Evolutionary conservation across 2,113 vertebrate species (phyloP).

Genomic region (Haemorhous mexicanus): DNA sequence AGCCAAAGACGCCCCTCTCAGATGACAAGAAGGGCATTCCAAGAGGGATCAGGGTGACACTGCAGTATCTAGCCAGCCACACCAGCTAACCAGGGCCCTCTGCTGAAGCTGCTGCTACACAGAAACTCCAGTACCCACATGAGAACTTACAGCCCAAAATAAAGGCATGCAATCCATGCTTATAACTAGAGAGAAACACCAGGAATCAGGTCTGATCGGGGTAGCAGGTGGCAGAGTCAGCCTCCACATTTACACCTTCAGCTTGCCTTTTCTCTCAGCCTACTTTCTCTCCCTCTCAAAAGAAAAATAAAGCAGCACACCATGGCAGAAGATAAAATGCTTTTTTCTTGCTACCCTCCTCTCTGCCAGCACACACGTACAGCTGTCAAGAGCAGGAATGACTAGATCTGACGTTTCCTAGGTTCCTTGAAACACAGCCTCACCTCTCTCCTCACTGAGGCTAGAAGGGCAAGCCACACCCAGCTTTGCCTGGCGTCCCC

Average conservation of each 20-base stretch:
- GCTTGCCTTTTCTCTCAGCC: neutral
- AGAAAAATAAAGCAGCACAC: neutral
- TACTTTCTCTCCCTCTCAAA: neutral
- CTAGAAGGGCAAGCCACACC: neutral
- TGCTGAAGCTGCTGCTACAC: neutral
- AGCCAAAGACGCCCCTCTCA: neutral
- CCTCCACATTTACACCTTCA: neutral
- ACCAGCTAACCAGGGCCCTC: neutral
- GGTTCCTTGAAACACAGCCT: neutral
- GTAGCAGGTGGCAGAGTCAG: neutral
- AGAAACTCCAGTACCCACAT: neutral
- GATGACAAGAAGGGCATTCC: neutral
- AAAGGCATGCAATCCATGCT: neutral
- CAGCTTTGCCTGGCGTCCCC: neutral
- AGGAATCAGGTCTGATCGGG: neutral
- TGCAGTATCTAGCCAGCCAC: neutral
- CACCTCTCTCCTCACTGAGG: neutral
- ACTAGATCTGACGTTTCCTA: neutral
- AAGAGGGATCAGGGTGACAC: neutral
- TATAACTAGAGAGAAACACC: neutral
- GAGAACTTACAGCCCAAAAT: neutral
- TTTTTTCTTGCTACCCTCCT: neutral
- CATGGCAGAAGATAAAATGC: neutral
- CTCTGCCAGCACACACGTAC: neutral
- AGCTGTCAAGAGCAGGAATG: neutral